Conservation (phyloP, 2,113 vertebrate genomes). For the human (Homo sapiens) region DNA sequence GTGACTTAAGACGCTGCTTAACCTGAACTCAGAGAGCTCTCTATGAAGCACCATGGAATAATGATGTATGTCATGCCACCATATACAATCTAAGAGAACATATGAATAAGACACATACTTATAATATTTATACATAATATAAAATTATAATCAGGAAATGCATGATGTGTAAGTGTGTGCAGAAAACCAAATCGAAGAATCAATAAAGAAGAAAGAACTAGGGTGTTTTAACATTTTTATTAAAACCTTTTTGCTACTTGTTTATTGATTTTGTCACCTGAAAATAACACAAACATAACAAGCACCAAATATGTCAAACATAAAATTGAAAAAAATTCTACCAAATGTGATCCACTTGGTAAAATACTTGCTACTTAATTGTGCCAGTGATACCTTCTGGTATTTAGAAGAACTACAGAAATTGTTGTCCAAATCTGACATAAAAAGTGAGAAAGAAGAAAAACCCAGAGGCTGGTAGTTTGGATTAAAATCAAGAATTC, state of each 20-base stretch:
- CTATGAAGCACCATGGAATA: not conserved
- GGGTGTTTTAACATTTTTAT: not conserved
- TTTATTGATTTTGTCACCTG: not conserved
- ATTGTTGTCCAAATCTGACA: not conserved
- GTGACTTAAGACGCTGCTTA: not conserved
- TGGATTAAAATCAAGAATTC: constrained; percentile 23
- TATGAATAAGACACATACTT: not conserved
- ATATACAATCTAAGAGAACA: not conserved
- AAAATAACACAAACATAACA: not conserved
- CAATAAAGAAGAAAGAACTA: not conserved
- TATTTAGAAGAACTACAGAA: not conserved
- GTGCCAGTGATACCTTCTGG: not conserved
- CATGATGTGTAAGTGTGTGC: not conserved
- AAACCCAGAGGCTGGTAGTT: not conserved
- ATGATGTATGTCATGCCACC: not conserved
- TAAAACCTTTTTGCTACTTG: not conserved
- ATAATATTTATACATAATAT: not conserved
- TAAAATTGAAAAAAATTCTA: constrained; percentile 16
- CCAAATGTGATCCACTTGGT: not conserved
- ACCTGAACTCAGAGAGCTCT: not conserved
- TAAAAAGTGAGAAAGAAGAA: not conserved
- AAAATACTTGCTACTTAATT: not conserved
- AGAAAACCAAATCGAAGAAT: not conserved
- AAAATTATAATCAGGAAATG: constrained; percentile 24
- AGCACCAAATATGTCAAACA: not conserved